Conservation (phyloP, 2,888 invertebrate genomes). For the Sinelater perroti region DNA sequence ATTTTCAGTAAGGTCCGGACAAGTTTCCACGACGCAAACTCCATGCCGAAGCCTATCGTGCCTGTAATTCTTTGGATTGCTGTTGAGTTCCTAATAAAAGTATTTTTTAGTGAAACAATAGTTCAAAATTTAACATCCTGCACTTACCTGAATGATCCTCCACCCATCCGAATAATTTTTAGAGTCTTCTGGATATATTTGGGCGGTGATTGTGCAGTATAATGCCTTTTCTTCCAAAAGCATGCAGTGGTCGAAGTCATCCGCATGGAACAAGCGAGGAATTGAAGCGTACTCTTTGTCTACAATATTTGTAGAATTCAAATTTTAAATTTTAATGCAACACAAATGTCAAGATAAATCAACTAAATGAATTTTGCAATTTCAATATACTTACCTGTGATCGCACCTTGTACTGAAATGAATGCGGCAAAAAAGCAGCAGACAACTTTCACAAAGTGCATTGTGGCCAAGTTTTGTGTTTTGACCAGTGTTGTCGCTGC, state of each 20-base stretch:
- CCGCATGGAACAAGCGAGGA: slow-evolving; percentile 34
- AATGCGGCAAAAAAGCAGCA: too few relatives aligned
- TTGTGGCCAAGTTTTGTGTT: too few relatives aligned
- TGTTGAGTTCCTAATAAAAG: slow-evolving; percentile 49
- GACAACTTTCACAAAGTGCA: too few relatives aligned
- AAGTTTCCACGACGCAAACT: slow-evolving; percentile 48
- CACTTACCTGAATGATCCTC: slow-evolving; percentile 35
- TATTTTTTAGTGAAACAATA: too few relatives aligned
- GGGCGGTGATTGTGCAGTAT: slow-evolving; percentile 34
- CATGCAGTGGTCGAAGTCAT: slow-evolving; percentile 33
- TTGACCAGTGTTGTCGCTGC: too few relatives aligned
- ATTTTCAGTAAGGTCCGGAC: slow-evolving; percentile 36
- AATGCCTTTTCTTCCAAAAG: slow-evolving; percentile 19
- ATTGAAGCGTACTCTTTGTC: slow-evolving; percentile 33
- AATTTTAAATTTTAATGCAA: too few relatives aligned
- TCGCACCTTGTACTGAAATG: too few relatives aligned
- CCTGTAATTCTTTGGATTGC: slow-evolving; percentile 47
- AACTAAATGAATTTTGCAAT: too few relatives aligned
- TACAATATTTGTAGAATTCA: too few relatives aligned
- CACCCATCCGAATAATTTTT: slow-evolving; percentile 27
- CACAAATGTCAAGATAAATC: too few relatives aligned
- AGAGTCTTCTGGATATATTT: slow-evolving; percentile 27
- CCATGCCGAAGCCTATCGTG: slow-evolving; percentile 52
- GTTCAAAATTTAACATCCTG: too few relatives aligned
- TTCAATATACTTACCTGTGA: too few relatives aligned